Evolutionary conservation across 2,113 vertebrate genomes (phyloP).

Genomic region (Carassius gibelio): DNA sequence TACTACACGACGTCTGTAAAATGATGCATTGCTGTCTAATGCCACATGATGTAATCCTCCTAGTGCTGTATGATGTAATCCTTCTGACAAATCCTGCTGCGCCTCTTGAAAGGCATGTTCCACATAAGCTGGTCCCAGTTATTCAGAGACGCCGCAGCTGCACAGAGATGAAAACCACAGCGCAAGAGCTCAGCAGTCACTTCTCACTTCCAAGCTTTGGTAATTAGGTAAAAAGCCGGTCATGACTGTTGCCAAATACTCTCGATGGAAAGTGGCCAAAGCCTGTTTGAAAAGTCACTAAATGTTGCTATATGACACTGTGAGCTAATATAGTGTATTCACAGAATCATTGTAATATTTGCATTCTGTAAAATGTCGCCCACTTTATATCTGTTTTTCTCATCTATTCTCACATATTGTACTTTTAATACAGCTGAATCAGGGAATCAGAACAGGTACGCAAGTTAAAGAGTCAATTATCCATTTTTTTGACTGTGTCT

Average conservation of each 20-base stretch:
- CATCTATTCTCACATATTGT: not conserved
- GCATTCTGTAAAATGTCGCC: not conserved
- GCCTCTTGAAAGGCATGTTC: not conserved
- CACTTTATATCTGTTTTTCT: not conserved
- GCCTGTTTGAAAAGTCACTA: not conserved
- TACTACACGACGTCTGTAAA: not conserved
- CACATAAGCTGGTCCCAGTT: not conserved
- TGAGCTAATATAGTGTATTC: not conserved
- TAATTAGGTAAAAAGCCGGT: not conserved
- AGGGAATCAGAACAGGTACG: too few relatives aligned
- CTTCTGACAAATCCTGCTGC: slow-evolving; percentile 1
- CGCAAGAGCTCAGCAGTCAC: not conserved
- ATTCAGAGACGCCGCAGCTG: not conserved
- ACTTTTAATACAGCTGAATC: not conserved
- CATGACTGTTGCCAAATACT: not conserved
- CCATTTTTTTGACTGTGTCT: not conserved
- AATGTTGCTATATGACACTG: not conserved
- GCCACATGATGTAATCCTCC: not conserved
- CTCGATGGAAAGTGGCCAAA: not conserved
- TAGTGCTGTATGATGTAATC: not conserved
- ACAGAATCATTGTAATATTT: not conserved
- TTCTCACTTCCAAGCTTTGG: not conserved
- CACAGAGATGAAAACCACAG: not conserved
- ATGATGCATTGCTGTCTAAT: not conserved
- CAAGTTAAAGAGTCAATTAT: too few relatives aligned